Evolutionary conservation across 2,113 vertebrate species (phyloP).

Genomic region (Planiliza haematocheilus): DNA sequence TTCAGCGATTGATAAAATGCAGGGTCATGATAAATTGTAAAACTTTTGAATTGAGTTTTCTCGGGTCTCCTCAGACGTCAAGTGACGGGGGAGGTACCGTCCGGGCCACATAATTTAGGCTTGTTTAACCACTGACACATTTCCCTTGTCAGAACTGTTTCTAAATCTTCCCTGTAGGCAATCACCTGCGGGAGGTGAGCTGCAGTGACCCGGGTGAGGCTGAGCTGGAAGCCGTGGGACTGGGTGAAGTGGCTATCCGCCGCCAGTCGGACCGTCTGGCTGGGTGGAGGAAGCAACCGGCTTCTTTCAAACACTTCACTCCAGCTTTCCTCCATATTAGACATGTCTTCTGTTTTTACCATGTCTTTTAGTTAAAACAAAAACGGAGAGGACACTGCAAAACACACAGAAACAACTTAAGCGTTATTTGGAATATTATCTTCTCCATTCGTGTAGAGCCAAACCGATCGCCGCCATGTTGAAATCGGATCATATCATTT

Average conservation of each 20-base stretch:
- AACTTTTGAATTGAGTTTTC: not conserved
- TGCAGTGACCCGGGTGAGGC: conserved; percentile 82
- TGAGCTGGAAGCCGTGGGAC: conserved; percentile 83
- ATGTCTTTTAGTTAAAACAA: not conserved
- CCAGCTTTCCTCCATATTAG: conserved; percentile 82
- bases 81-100: no score
- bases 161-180: not conserved
- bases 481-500: conserved; percentile 36
- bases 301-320: conserved; percentile 76
- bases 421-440: not conserved
- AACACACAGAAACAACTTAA: not conserved
- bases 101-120: not conserved
- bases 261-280: conserved; percentile 77
- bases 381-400: not conserved
- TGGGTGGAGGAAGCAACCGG: conserved; percentile 80
- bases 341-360: conserved; percentile 28
- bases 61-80: no score
- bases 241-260: conserved; percentile 50
- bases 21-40: not conserved
- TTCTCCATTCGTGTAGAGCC: not conserved
- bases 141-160: not conserved
- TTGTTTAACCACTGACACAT: not conserved
- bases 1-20: not conserved
- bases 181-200: conserved; percentile 84
- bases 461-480: conserved; percentile 73